Evolutionary conservation across 2,797 vertebrate species (phyloP), one percentile per base, ranked within the genome.

Genomic region (Bradypodion ventrale): DNA sequence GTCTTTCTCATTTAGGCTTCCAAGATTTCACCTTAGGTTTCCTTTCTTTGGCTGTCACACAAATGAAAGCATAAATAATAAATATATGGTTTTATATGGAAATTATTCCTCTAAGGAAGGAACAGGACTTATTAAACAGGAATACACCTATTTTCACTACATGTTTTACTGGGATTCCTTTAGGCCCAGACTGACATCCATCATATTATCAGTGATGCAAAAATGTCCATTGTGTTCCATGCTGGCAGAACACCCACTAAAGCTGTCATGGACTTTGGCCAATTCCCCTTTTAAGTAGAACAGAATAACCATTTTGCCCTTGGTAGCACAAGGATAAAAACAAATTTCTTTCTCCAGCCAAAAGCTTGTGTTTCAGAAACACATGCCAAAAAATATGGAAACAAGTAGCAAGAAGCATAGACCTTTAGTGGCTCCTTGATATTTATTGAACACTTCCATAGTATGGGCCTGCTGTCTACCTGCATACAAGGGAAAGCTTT

Each of bases 101-200:
- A 91, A 81, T 37, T 60, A 72, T 40, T 88, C 85, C 83, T 85
- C 69, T 90, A 90, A 89, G 80, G 85, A 91, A 92, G 78, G 80
- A 83, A 7, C 60, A 68, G 49, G 56, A 85, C 93, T 90, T 83
- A 85, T 82, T 91, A 91, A 88, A 90, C 83, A 84, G 77, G 91
- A 93, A 87, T 82, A 93, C 87, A 89, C 91, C 80, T 85, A 75
- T 83, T 87, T 90, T 92, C 87, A 79, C 87, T 79, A 42, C 82
- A 80, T 83, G 65, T 82, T 80, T 75, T 87, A 82, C 49, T 72
- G 78, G 87, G 80, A 83, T 93, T 94, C 92, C 90, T 93, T 69
- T 86, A 93, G 88, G 90, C 63, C 85, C 91, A 89, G 93, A 93
- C 94, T 94, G 82, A 91, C 92, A 92, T 91, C 91, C 92, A 94